phyloP scores from a whole-genome alignment of 2,888 invertebrate genomes.

The Mythimna ferrago region DNA sequence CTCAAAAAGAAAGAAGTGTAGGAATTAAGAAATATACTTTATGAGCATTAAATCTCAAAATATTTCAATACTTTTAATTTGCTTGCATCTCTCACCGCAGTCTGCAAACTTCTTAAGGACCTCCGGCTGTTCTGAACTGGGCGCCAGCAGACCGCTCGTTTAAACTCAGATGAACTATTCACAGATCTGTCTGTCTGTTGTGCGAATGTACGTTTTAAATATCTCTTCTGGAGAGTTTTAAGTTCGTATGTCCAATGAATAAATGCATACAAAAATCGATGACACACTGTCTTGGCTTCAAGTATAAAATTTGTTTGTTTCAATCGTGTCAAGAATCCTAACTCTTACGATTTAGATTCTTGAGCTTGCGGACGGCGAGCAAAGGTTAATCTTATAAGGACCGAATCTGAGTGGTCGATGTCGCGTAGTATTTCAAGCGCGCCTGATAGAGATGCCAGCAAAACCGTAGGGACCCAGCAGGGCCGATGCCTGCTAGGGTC shows the following conservation, averaged over 20 bases:
- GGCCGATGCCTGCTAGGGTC: too few species aligned
- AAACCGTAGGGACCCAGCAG: too few species aligned
- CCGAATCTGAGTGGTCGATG: too few species aligned
- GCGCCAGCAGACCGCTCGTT: constrained; percentile 34
- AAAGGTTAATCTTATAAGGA: too few species aligned
- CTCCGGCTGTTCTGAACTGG: constrained; percentile 47
- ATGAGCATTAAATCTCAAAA: background rate
- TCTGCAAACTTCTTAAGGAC: constrained; percentile 45
- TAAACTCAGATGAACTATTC: constrained; percentile 62
- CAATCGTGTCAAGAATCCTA: too few species aligned
- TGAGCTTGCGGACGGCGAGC: too few species aligned
- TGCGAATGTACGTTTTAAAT: constrained; percentile 45
- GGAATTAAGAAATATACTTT: background rate
- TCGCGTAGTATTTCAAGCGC: too few species aligned
- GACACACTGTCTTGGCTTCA: too few species aligned
- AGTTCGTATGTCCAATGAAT: background rate
- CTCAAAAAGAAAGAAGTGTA: background rate
- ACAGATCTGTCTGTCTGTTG: constrained; percentile 33
- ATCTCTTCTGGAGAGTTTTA: constrained; percentile 18
- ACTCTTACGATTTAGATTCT: too few species aligned
- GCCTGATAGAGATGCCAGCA: too few species aligned
- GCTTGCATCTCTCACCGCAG: constrained; percentile 10
- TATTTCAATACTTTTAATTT: constrained; percentile 18
- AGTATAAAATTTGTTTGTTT: too few species aligned
- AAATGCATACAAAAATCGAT: too few species aligned